A percentile compares a stretch with the other conserved stretches of the same genome.
These are phyloP conservation scores for Cryptus viduatorius DNA, from an alignment of 2,888 invertebrate species.

Conservation along the genomic window DNA sequence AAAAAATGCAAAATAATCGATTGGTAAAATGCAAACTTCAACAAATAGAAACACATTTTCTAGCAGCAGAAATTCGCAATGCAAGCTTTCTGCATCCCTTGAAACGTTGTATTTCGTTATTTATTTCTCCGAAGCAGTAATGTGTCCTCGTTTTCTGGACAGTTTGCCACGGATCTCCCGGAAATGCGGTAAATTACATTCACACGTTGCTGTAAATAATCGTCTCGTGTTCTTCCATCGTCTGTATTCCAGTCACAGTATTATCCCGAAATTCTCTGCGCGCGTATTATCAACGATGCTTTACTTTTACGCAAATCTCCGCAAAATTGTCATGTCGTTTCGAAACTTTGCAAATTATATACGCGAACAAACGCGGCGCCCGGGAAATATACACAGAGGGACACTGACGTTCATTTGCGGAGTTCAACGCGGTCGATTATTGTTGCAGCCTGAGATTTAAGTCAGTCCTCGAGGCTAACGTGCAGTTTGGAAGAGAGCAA, in stretches of 20 bases:
- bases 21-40: background rate
- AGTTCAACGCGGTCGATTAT: slow-evolving; percentile 32
- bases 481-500: slow-evolving; percentile 39
- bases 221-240: slow-evolving; percentile 73
- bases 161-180: slow-evolving; percentile 77
- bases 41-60: background rate
- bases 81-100: background rate
- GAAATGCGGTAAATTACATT: slow-evolving; percentile 79
- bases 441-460: slow-evolving; percentile 29
- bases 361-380: background rate
- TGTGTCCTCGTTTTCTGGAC: slow-evolving; percentile 83
- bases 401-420: background rate
- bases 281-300: slow-evolving; percentile 6
- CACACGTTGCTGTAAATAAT: slow-evolving; percentile 80
- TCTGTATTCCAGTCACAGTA: slow-evolving; percentile 6
- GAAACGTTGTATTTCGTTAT: slow-evolving; percentile 6
- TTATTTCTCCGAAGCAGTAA: slow-evolving; percentile 69
- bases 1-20: background rate
- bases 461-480: background rate
- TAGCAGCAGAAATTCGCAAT: slow-evolving; percentile 2
- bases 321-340: background rate
- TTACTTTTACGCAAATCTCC: background rate
- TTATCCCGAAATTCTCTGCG: background rate
- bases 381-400: background rate
- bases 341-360: background rate